Conservation (phyloP, 2,113 vertebrate species). For the Riparia riparia region DNA sequence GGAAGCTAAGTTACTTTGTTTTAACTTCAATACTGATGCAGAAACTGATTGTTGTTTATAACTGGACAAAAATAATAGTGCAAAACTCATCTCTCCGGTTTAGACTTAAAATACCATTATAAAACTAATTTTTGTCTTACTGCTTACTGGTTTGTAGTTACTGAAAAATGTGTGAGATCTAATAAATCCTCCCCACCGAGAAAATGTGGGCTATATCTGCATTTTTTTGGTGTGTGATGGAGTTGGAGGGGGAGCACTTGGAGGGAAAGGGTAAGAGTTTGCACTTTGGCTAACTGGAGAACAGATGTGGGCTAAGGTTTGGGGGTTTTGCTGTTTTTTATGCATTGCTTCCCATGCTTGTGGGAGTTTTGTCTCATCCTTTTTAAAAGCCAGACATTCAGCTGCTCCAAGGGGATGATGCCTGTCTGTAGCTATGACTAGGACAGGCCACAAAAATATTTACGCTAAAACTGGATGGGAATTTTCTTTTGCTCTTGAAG, state of each 20-base stretch:
- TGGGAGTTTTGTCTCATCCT: not conserved
- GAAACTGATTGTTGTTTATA: not conserved
- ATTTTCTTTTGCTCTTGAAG: not conserved
- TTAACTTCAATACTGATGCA: not conserved
- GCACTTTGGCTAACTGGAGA: not conserved
- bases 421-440: not conserved
- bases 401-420: conserved; percentile 2
- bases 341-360: not conserved
- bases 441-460: conserved; percentile 44
- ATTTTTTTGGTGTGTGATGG: not conserved
- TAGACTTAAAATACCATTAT: not conserved
- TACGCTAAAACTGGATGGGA: not conserved
- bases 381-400: not conserved
- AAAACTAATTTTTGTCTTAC: not conserved
- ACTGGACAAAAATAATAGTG: not conserved
- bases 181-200: not conserved
- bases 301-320: not conserved
- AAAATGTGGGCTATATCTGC: not conserved
- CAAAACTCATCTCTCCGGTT: not conserved
- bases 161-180: not conserved
- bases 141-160: not conserved
- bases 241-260: not conserved
- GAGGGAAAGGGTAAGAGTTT: not conserved
- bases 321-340: not conserved
- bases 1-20: not conserved